These are phyloP conservation scores for Leptodactylus fuscus DNA, from an alignment of 2,113 vertebrate species.

Conservation along the genomic window DNA sequence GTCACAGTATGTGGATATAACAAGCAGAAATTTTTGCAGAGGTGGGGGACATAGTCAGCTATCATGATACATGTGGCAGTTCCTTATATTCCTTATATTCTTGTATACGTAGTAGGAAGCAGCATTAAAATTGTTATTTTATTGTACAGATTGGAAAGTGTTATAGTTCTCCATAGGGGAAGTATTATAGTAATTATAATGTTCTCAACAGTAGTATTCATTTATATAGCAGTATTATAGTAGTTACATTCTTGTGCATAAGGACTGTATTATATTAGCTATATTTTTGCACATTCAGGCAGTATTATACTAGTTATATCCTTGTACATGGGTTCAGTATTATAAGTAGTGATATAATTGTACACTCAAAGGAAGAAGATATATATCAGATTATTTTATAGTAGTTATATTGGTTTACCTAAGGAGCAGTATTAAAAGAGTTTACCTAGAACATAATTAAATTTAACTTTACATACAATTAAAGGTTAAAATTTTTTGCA, in stretches of 20 bases:
- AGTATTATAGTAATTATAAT: slow-evolving; percentile 14
- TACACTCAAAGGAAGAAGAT: not conserved
- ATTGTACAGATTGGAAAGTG: not conserved
- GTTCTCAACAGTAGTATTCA: not conserved
- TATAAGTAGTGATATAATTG: slow-evolving; percentile 6
- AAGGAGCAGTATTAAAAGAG: not conserved
- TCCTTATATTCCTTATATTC: too few relatives aligned
- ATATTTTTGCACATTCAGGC: slow-evolving; percentile 2
- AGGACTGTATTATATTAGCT: not conserved
- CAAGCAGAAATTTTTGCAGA: too few relatives aligned
- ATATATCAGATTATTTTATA: not conserved
- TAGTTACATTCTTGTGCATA: slow-evolving; percentile 7
- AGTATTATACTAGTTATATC: slow-evolving; percentile 13
- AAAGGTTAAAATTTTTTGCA: too few relatives aligned
- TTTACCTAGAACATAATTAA: too few relatives aligned
- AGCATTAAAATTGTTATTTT: slow-evolving; percentile 4
- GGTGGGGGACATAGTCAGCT: too few relatives aligned
- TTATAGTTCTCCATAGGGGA: not conserved
- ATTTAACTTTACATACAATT: too few relatives aligned
- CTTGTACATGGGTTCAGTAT: slow-evolving; percentile 1
- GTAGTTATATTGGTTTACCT: slow-evolving; percentile 5
- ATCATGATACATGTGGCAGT: too few relatives aligned
- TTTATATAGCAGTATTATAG: not conserved
- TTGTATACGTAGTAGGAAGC: not conserved
- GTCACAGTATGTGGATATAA: too few relatives aligned